Conservation (phyloP, 1,140 invertebrate species). For the Cydia amplana region DNA sequence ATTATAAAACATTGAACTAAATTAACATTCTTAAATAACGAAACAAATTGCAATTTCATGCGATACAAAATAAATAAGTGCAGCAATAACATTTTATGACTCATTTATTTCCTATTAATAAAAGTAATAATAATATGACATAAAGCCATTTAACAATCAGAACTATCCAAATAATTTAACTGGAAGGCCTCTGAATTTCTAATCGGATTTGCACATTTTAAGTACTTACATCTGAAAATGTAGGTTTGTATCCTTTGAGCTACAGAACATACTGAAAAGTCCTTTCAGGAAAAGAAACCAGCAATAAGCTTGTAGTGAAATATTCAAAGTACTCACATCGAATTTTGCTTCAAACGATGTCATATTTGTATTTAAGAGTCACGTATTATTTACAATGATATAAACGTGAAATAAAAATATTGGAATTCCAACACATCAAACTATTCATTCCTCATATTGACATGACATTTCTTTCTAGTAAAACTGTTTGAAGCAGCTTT, state of each 20-base stretch:
- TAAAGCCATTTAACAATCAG: neutral
- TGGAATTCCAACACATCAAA: constrained; percentile 64
- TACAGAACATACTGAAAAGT: constrained; percentile 1
- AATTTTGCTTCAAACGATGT: constrained; percentile 70
- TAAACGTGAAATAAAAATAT: constrained; percentile 43
- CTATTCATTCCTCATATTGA: constrained; percentile 9
- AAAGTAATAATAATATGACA: neutral
- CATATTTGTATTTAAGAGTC: constrained; percentile 48
- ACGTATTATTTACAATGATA: constrained; percentile 34
- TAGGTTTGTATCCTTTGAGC: neutral
- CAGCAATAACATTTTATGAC: neutral
- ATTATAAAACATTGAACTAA: neutral
- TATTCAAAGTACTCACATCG: constrained; percentile 59
- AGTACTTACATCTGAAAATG: neutral
- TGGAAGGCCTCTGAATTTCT: neutral
- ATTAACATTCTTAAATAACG: neutral
- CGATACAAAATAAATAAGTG: neutral
- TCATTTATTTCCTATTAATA: neutral
- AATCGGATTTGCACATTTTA: neutral
- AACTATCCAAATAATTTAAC: neutral
- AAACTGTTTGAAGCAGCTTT: neutral
- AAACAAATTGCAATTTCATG: neutral
- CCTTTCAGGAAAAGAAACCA: neutral
- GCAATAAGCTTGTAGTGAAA: neutral
- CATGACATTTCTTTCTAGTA: constrained; percentile 1